Conservation (phyloP, 2,797 vertebrate genomes). For the Benthosema pterotum region DNA sequence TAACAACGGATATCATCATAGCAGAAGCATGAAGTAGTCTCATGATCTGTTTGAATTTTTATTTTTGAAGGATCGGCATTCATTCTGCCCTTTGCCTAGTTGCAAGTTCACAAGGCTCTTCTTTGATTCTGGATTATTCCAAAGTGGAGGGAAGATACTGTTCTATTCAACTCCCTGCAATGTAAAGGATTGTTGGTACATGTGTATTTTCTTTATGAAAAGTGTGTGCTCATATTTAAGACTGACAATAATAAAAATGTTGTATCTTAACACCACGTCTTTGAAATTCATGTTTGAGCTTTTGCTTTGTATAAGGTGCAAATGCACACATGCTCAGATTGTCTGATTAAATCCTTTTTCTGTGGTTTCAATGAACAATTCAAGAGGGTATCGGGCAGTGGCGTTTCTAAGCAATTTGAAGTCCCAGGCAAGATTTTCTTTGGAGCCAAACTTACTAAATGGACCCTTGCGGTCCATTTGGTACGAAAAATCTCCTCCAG, state of each 20-base stretch:
- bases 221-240: slow-evolving; percentile 85
- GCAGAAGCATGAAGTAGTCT: slow-evolving; percentile 46
- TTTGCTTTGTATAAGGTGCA: background rate
- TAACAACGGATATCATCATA: slow-evolving; percentile 26
- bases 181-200: slow-evolving; percentile 79
- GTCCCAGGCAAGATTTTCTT: too few species aligned
- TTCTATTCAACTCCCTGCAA: slow-evolving; percentile 68
- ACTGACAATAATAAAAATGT: slow-evolving; percentile 86
- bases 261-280: slow-evolving; percentile 70
- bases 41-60: slow-evolving; percentile 39
- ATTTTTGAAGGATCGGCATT: slow-evolving; percentile 46
- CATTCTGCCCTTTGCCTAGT: slow-evolving; percentile 43
- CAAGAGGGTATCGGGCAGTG: background rate
- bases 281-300: slow-evolving; percentile 13
- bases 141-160: slow-evolving; percentile 44
- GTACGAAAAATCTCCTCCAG: too few species aligned
- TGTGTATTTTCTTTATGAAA: slow-evolving; percentile 80
- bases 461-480: too few species aligned
- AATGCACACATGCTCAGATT: too few species aligned
- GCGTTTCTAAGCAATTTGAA: too few species aligned
- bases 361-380: too few species aligned
- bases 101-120: slow-evolving; percentile 54
- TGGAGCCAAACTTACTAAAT: too few species aligned
- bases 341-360: too few species aligned
- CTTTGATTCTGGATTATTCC: slow-evolving; percentile 43